These are phyloP conservation scores for Jaculus jaculus DNA, from an alignment of 2,113 vertebrate genomes.

Conservation along the genomic window DNA sequence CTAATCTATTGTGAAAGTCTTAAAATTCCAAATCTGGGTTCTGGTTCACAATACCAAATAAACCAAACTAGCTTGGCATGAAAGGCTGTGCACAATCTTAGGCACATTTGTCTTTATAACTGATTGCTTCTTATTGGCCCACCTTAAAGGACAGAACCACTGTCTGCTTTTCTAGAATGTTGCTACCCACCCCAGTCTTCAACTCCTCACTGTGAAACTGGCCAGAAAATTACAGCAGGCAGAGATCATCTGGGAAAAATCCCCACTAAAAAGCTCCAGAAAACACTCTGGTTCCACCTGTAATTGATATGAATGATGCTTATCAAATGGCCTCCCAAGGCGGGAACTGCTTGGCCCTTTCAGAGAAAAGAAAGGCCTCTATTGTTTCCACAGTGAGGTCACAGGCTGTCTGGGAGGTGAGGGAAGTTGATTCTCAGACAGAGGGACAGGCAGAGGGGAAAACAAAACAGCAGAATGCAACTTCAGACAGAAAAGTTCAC, in stretches of 20 bases:
- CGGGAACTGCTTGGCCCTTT: slow-evolving; percentile 63
- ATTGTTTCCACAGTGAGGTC: slow-evolving; percentile 76
- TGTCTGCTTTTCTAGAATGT: neutral
- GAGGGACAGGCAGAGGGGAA: neutral
- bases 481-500: slow-evolving; percentile 4
- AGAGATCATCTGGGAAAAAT: slow-evolving; percentile 13
- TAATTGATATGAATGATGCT: slow-evolving; percentile 68
- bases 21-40: neutral
- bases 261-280: slow-evolving; percentile 43
- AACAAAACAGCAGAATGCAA: neutral
- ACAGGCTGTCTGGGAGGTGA: slow-evolving; percentile 45
- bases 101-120: neutral
- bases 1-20: neutral
- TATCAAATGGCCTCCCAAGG: slow-evolving; percentile 67
- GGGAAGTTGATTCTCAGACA: neutral
- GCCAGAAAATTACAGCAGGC: slow-evolving; percentile 18
- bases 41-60: neutral
- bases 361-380: slow-evolving; percentile 68
- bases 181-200: neutral
- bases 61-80: neutral
- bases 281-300: slow-evolving; percentile 61
- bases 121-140: neutral
- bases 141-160: neutral
- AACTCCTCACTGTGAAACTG: neutral
- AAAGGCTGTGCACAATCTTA: neutral